These are phyloP conservation scores for Scaptomyza pallida DNA, from an alignment of 1,140 invertebrate genomes.

Conservation along the genomic window DNA sequence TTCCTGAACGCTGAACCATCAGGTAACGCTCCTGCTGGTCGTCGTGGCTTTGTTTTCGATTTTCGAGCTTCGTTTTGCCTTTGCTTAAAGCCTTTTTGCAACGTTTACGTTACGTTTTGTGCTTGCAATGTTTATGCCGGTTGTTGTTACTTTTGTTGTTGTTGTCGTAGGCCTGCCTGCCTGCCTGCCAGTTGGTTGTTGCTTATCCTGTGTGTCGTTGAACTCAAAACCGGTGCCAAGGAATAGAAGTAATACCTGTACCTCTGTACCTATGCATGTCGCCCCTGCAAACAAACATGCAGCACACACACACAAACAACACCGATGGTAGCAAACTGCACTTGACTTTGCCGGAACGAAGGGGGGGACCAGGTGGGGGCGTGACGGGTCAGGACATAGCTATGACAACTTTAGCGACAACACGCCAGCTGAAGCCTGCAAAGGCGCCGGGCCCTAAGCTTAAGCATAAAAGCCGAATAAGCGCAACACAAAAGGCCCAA, in stretches of 20 bases:
- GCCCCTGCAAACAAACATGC: conserved; percentile 18
- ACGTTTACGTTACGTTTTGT: conserved; percentile 75
- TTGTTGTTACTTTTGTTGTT: conserved; percentile 46
- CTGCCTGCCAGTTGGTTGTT: conserved; percentile 34
- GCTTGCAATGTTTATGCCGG: conserved; percentile 71
- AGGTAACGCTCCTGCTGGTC: conserved; percentile 38
- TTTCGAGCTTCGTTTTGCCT: conserved; percentile 58
- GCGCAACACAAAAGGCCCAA: conserved; percentile 45
- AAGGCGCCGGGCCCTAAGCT: conserved; percentile 47
- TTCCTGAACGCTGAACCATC: background rate
- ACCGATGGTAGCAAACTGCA: conserved; percentile 33
- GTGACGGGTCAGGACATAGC: conserved; percentile 48
- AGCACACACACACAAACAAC: no score
- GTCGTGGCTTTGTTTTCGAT: conserved; percentile 72
- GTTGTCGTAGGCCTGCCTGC: conserved; percentile 44
- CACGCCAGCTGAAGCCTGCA: conserved; percentile 45
- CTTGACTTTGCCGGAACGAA: conserved; percentile 54
- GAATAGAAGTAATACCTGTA: conserved; percentile 68
- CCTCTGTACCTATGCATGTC: conserved; percentile 65
- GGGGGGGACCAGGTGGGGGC: conserved; percentile 4
- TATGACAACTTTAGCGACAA: conserved; percentile 67
- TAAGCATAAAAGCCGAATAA: conserved; percentile 70
- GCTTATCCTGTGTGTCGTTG: conserved; percentile 78
- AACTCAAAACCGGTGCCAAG: conserved; percentile 59
- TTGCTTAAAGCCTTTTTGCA: conserved; percentile 75